Percentiles rank a stretch among this genome's conserved stretches.
These are phyloP conservation scores for Alces alces DNA, from an alignment of 2,113 vertebrate species.

Conservation along the genomic window DNA sequence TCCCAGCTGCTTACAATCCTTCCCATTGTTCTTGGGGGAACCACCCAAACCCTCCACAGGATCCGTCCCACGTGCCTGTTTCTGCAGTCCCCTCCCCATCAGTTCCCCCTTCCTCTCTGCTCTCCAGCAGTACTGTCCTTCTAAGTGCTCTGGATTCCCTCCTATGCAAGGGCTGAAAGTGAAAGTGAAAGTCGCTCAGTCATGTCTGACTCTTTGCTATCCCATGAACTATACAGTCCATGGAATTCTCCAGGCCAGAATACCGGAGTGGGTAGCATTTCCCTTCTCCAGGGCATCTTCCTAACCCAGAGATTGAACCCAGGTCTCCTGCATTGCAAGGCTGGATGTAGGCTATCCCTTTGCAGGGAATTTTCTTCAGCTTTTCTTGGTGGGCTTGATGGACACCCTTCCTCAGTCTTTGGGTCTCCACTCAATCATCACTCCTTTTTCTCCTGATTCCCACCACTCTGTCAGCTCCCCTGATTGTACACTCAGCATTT, in stretches of 20 bases:
- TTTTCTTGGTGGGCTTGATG: neutral
- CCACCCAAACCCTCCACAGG: neutral
- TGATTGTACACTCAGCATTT: neutral
- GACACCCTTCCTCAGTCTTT: neutral
- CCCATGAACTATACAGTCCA: neutral
- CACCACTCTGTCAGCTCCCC: neutral
- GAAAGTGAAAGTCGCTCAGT: neutral
- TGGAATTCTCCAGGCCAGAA: neutral
- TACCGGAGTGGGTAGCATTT: neutral
- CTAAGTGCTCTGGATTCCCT: neutral
- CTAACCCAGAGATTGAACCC: neutral
- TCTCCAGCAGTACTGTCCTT: neutral
- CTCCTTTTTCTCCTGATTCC: neutral
- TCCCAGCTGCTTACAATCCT: neutral
- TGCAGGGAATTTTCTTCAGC: neutral
- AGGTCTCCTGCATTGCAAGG: neutral
- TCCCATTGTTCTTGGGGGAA: neutral
- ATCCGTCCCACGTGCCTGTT: fast-evolving
- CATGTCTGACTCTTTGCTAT: neutral
- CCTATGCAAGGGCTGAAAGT: neutral
- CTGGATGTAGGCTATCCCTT: neutral
- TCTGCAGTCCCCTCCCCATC: neutral
- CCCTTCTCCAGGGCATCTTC: neutral
- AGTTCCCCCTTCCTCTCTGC: neutral
- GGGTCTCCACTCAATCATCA: neutral